These are phyloP conservation scores for Drosophila elegans DNA, from an alignment of 1,140 invertebrate species.

Conservation along the genomic window DNA sequence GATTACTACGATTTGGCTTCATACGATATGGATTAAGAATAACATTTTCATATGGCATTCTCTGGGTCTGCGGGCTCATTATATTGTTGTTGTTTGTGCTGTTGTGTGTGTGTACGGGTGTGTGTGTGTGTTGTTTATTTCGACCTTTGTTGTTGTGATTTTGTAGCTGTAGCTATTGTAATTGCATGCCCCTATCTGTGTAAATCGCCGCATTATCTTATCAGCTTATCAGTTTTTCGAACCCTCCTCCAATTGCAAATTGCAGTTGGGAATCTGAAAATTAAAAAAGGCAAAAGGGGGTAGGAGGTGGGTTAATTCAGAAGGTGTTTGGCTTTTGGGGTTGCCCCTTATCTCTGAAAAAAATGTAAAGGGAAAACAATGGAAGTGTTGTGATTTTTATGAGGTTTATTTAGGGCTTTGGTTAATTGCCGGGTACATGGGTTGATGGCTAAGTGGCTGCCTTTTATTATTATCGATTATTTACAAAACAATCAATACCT, in stretches of 20 bases:
- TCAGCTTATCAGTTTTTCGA: conserved; percentile 60
- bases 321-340: conserved; percentile 27
- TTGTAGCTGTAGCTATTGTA: conserved; percentile 40
- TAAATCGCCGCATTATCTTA: conserved; percentile 63
- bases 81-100: conserved; percentile 14
- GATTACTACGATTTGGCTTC: conserved; percentile 18
- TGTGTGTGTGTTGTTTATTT: conserved; percentile 4
- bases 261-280: conserved; percentile 20
- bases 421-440: conserved; percentile 15
- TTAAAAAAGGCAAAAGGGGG: background rate
- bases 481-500: background rate
- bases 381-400: conserved; percentile 31
- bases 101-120: background rate
- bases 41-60: background rate
- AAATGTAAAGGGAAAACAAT: conserved; percentile 7
- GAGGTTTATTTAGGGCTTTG: conserved; percentile 15
- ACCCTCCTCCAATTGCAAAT: conserved; percentile 28
- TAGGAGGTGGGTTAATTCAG: background rate
- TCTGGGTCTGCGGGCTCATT: conserved; percentile 9
- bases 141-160: conserved; percentile 11
- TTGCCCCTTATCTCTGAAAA: conserved; percentile 28
- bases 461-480: background rate
- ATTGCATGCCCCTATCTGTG: conserved; percentile 51
- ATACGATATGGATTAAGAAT: conserved; percentile 12
- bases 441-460: background rate